Evolutionary conservation across 1,140 invertebrate genomes (phyloP).

Genomic region (Cotesia vestalis): DNA sequence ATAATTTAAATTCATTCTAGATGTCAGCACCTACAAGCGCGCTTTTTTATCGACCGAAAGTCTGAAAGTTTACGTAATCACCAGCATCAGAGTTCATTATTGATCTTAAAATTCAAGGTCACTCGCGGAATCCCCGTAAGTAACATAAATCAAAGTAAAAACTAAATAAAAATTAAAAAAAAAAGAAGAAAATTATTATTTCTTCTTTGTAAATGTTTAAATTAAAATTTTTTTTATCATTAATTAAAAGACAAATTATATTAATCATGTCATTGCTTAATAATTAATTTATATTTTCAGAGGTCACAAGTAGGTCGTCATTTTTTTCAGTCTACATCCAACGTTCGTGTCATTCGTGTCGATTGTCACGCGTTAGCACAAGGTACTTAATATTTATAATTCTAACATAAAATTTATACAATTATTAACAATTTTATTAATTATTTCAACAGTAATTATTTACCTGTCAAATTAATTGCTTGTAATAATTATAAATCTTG

Average conservation of each 20-base stretch:
- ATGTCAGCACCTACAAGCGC: background rate
- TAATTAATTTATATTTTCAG: conserved; percentile 22
- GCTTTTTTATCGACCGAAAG: background rate
- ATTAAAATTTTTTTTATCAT: background rate
- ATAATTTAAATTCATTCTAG: background rate
- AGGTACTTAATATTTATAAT: conserved; percentile 35
- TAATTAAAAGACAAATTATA: background rate
- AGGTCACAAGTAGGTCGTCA: conserved; percentile 51
- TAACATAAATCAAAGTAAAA: too few relatives aligned
- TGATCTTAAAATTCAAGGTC: conserved; percentile 3
- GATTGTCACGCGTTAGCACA: conserved; percentile 35
- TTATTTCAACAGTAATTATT: background rate
- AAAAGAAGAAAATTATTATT: too few relatives aligned
- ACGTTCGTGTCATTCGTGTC: conserved; percentile 31
- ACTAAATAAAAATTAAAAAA: too few relatives aligned
- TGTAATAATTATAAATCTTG: background rate
- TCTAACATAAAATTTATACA: conserved; percentile 32
- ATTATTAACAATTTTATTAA: conserved; percentile 1
- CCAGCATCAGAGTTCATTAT: background rate
- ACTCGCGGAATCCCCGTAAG: background rate
- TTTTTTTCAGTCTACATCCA: conserved; percentile 45
- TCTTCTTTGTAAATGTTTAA: background rate
- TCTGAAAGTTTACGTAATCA: background rate
- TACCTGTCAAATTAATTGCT: background rate
- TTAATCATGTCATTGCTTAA: background rate